phyloP scores from a whole-genome alignment of 2,113 vertebrate species.

The Leptodactylus fuscus region DNA sequence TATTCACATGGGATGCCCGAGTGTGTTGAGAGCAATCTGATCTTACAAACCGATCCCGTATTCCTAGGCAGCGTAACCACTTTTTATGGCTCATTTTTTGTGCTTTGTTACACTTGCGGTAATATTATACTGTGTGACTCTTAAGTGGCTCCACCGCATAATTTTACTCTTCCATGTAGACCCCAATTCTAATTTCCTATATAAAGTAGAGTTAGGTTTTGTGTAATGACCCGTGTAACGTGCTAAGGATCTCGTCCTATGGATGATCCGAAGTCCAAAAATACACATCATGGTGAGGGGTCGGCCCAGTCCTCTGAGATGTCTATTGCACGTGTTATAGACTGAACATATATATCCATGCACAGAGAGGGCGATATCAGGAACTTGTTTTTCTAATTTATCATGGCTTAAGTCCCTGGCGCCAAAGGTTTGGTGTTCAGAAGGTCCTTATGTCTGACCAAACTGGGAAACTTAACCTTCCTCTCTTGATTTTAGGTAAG shows the following conservation, averaged over 20 bases:
- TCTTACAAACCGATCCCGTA: neutral
- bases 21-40: slow-evolving; percentile 34
- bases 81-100: slow-evolving; percentile 5
- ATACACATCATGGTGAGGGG: neutral
- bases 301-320: neutral
- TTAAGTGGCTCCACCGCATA: slow-evolving; percentile 2
- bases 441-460: neutral
- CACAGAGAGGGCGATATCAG: neutral
- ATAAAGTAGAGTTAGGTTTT: neutral
- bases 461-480: neutral
- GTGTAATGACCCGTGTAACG: neutral
- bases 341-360: neutral
- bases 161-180: slow-evolving; percentile 10
- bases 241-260: neutral
- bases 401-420: neutral
- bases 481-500: neutral
- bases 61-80: slow-evolving; percentile 24
- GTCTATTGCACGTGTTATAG: neutral
- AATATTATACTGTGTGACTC: slow-evolving; percentile 40
- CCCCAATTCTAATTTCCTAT: slow-evolving; percentile 16
- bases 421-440: neutral
- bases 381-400: neutral
- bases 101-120: slow-evolving; percentile 44
- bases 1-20: slow-evolving; percentile 38
- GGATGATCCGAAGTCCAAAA: neutral